These are phyloP conservation scores for Drosophila subobscura DNA, from an alignment of 1,140 invertebrate species.

Conservation along the genomic window DNA sequence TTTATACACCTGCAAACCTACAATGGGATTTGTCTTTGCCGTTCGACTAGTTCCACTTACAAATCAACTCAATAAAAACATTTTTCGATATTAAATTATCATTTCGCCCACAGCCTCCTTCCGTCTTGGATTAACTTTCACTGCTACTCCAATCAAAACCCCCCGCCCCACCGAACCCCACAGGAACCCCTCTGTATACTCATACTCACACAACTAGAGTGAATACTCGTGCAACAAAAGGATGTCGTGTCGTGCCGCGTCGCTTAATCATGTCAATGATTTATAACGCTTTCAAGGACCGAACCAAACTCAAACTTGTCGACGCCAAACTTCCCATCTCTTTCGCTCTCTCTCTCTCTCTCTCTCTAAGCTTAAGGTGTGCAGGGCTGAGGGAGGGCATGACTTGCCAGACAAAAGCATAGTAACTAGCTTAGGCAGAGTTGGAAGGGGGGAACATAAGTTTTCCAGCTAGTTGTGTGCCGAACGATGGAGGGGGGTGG, in stretches of 20 bases:
- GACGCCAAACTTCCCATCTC: slow-evolving; percentile 52
- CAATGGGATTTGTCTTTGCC: too few relatives aligned
- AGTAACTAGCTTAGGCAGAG: slow-evolving; percentile 42
- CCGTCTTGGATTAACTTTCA: slow-evolving; percentile 27
- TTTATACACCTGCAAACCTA: too few relatives aligned
- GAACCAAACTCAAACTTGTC: slow-evolving; percentile 76
- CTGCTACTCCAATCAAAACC: slow-evolving; percentile 14
- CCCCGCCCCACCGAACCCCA: not conserved
- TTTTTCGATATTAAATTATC: slow-evolving; percentile 81
- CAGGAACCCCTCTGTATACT: not conserved
- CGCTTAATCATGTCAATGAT: slow-evolving; percentile 82
- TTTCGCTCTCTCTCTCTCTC: not conserved
- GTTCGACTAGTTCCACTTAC: slow-evolving; percentile 22
- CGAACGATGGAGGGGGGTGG: slow-evolving; percentile 33
- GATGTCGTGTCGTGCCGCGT: slow-evolving; percentile 75
- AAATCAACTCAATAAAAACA: slow-evolving; percentile 77
- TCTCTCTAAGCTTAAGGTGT: slow-evolving; percentile 11
- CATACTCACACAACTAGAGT: slow-evolving; percentile 15
- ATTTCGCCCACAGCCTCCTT: slow-evolving; percentile 35
- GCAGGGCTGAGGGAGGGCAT: slow-evolving; percentile 7
- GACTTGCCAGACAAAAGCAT: slow-evolving; percentile 62
- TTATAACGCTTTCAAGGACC: slow-evolving; percentile 81
- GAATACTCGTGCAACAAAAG: slow-evolving; percentile 63
- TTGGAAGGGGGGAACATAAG: slow-evolving; percentile 64
- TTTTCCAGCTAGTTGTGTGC: slow-evolving; percentile 77